Evolutionary conservation across 2,888 invertebrate genomes (phyloP), one percentile per base, ranked within the genome.

Genomic region (Sinodicranocentrus sp.): DNA sequence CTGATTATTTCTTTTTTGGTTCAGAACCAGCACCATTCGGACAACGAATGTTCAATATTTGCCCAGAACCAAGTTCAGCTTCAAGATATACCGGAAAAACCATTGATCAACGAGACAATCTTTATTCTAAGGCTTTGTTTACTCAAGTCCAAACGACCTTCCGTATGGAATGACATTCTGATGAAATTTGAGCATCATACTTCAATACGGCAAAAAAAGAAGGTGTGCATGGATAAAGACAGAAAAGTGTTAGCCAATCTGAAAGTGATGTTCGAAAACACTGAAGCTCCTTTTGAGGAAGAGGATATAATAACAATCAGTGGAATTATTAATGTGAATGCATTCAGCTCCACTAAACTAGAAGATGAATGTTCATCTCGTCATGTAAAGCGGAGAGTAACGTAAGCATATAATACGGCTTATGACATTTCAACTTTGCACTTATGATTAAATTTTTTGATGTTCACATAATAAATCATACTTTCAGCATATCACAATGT

Each of bases 291-390:
- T 57, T 68, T 80, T 25, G 73, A 84, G n/a, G 65, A 44, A 6
- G 72, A 85, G 0, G 85, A 86, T 68, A 77, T 86, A 1, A 71
- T 79, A 17, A 67, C 61, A 17, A 78, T 87, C 19, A 84, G 84
- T 76, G 87, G 87, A 17, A 86, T 87, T 26, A 79, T 86, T 25
- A 85, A 87, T 61, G 87, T 87, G 8, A 87, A 87, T 59, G 87
- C 87, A 10, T 87, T 87, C 65, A 86, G 84, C 26, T 83, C 86
- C 19, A 86, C 86, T 17, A 84, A 86, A 52, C 65, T 86, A 19
- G 86, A 86, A 61, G 86, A 86, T 54, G 86, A 86, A 54, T 86
- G 86, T 39, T 23, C 72, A 1, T 77, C 82, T 5, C 68, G 72
- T 13, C 52, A 76, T n/a, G 68, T 82, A 2, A 72, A 79, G 26